These are phyloP conservation scores for Dicaeum eximium DNA, from an alignment of 2,113 vertebrate species.

Conservation along the genomic window DNA sequence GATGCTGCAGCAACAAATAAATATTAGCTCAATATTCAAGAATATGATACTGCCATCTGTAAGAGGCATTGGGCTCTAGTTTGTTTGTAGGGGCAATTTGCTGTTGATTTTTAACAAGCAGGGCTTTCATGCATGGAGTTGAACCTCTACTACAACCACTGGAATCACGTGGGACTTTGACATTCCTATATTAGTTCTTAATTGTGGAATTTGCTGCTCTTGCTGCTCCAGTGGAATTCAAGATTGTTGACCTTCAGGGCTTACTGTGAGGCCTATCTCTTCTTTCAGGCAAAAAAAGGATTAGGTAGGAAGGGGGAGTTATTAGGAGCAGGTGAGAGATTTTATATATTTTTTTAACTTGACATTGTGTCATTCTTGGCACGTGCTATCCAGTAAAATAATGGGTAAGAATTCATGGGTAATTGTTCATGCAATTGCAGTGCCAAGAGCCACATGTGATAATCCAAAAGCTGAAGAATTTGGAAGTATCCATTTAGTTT, in stretches of 20 bases:
- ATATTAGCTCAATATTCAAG: not conserved
- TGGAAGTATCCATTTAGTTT: not conserved
- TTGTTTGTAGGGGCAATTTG: not conserved
- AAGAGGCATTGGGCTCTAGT: not conserved
- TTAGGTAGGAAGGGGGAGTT: not conserved
- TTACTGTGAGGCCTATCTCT: not conserved
- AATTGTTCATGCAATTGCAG: not conserved
- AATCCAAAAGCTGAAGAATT: not conserved
- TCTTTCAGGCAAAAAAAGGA: not conserved
- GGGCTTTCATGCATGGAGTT: not conserved
- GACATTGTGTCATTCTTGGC: not conserved
- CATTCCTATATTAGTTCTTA: not conserved
- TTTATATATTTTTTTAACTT: not conserved
- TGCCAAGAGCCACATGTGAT: not conserved
- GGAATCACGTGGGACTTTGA: not conserved
- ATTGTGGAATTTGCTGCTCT: constrained; percentile 8
- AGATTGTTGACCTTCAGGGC: not conserved
- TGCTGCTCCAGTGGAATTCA: not conserved
- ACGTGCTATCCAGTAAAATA: not conserved
- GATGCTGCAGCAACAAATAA: not conserved
- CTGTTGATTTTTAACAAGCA: not conserved
- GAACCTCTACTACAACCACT: not conserved
- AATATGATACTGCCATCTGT: not conserved
- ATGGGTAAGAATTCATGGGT: not conserved
- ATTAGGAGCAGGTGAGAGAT: not conserved